Conservation (phyloP, 2,113 vertebrate genomes). For the Phrynosoma platyrhinos region DNA sequence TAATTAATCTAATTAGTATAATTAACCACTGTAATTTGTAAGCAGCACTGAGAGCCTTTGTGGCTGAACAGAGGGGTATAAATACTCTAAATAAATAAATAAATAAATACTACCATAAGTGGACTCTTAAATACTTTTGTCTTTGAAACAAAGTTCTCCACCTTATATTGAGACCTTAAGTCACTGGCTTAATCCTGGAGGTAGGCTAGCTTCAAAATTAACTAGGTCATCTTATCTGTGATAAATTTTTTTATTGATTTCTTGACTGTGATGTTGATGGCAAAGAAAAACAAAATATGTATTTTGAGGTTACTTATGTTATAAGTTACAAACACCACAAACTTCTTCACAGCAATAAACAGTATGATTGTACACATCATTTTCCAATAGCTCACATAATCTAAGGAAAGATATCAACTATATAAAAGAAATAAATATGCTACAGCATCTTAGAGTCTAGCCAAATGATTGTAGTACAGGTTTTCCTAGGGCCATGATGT, state of each 20-base stretch:
- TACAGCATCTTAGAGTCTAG: neutral
- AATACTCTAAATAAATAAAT: too few relatives aligned
- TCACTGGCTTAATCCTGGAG: neutral
- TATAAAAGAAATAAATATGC: neutral
- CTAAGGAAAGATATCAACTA: neutral
- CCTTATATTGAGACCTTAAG: neutral
- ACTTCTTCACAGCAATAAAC: neutral
- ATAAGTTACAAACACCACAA: neutral
- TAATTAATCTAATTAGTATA: too few relatives aligned
- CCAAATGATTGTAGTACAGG: neutral
- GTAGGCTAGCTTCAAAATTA: neutral
- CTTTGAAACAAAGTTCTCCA: conserved; percentile 7
- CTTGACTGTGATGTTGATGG: neutral
- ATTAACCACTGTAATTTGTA: too few relatives aligned
- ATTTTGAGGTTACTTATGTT: neutral
- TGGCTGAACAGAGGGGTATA: too few relatives aligned
- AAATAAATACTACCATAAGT: neutral
- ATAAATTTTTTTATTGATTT: neutral
- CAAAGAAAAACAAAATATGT: neutral
- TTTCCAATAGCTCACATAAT: neutral
- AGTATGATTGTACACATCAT: neutral
- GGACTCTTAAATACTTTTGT: neutral
- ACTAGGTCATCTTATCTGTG: neutral
- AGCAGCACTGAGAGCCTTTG: too few relatives aligned
- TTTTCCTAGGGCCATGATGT: neutral